A percentile compares a stretch with the other conserved stretches of the same genome.
Evolutionary conservation across 2,113 vertebrate genomes (phyloP).

Genomic region (Cathartes aura): DNA sequence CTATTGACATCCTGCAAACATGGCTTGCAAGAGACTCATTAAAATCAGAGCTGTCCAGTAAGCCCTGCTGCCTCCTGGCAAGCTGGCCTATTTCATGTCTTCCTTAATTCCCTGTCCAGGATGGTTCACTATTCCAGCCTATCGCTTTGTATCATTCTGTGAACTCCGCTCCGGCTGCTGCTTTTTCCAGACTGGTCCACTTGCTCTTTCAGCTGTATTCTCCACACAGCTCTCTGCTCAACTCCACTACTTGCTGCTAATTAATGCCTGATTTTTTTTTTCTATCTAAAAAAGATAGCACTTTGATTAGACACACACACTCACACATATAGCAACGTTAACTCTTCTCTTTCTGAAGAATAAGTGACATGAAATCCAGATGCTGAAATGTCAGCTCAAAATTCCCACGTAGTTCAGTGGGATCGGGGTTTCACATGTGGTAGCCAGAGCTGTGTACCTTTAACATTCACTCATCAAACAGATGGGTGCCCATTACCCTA

Average conservation of each 20-base stretch:
- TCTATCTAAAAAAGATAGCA: constrained; percentile 1
- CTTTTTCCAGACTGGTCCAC: background rate
- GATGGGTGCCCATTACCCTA: background rate
- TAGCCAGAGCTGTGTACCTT: background rate
- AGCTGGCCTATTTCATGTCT: background rate
- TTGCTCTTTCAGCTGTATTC: background rate
- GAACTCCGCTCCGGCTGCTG: background rate
- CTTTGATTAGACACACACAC: background rate
- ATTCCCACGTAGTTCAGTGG: background rate
- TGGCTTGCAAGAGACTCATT: background rate
- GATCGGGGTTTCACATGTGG: background rate
- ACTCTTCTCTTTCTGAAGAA: background rate
- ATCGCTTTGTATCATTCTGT: background rate
- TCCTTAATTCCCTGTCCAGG: background rate
- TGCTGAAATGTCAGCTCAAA: background rate
- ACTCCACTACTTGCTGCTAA: constrained; percentile 15
- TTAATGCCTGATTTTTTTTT: constrained; percentile 36
- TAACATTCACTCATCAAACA: background rate
- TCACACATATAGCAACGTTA: background rate
- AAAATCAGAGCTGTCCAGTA: constrained; percentile 14
- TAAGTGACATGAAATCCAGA: background rate
- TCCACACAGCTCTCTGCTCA: constrained; percentile 8
- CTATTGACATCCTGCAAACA: background rate
- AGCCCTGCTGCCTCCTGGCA: constrained; percentile 32
- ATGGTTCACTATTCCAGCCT: background rate